Conservation (phyloP, 2,888 invertebrate species). For the Apodemia duryi region DNA sequence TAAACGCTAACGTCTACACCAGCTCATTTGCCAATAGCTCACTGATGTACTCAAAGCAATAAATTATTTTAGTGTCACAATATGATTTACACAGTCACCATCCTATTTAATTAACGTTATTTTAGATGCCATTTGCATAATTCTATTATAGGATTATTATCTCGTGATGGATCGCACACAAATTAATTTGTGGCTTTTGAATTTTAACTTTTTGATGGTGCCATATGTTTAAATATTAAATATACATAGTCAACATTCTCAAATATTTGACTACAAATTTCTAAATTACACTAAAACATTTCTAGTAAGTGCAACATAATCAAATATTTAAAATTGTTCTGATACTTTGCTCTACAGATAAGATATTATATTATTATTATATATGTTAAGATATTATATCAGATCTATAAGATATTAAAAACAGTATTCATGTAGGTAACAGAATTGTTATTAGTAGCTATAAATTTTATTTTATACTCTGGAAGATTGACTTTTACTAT, state of each 20-base stretch:
- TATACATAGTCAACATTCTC: neutral
- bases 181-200: neutral
- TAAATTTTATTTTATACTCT: neutral
- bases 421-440: no score
- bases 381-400: no score
- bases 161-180: neutral
- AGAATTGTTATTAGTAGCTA: no score
- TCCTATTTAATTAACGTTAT: conserved; percentile 12
- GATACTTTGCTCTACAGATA: no score
- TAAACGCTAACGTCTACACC: conserved; percentile 50
- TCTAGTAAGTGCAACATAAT: no score
- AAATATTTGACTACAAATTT: neutral
- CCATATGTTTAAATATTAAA: neutral
- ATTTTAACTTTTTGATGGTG: conserved; percentile 1
- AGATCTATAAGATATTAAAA: no score
- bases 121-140: conserved; percentile 4
- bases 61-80: conserved; percentile 14
- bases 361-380: no score
- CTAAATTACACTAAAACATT: neutral
- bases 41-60: conserved; percentile 21
- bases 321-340: no score
- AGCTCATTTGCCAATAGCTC: conserved; percentile 45
- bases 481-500: neutral
- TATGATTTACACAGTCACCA: conserved; percentile 15
- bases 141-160: neutral